Base-by-base conservation (phyloP, 2,797 vertebrate genomes). In the Morus bassanus region DNA sequence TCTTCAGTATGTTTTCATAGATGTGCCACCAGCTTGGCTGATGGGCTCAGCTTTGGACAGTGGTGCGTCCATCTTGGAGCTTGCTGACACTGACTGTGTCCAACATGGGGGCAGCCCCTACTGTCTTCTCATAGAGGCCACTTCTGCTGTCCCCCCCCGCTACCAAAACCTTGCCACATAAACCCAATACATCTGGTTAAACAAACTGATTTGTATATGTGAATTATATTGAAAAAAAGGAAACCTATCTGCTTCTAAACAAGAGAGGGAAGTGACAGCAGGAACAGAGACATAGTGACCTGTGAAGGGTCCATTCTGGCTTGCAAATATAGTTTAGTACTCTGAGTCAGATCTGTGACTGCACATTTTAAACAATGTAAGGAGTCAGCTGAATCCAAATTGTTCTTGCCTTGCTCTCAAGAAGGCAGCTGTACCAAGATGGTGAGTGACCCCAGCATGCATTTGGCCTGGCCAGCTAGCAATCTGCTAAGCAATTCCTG, bases 31-130 rank as follows among this genome's bases (percentile, higher is more conserved):
- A 74, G 12, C 9, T 37, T 59, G 24, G 13, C 3, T 73, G 23
- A 69, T 27, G 10, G 39, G 9, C 13, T 79, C 7, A 54, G 33
- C 22, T 69, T 60, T 50, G 45, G 33, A 9, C 21, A 50, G 33
- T 10, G 7, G 12, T 56, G 19, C 33, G 16, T 74, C 46, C 13
- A 4, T 35, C 28, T 35, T 53, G 31, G 28, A 79, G 12, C 13
- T 63, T 12, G 5, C 21, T 59, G 50, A 69, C 69, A 69, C 7
- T 33, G 13, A 4, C 25, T 92, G 24, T 59, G 16, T 45, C 73
- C 1, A 0, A 48, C 18, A 21, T 9, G 11, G 30, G 17, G 8
- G 5, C 31, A 89, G 60, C 2, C 5, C 4, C 56, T 41, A 9
- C 5, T 48, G 16, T 69, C 51, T 74, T 39, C 39, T 78, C 21